A percentile compares a stretch with the other conserved stretches of the same genome.
These are phyloP conservation scores for Apogon hyalosoma DNA, from an alignment of 2,797 vertebrate species.

Conservation along the genomic window DNA sequence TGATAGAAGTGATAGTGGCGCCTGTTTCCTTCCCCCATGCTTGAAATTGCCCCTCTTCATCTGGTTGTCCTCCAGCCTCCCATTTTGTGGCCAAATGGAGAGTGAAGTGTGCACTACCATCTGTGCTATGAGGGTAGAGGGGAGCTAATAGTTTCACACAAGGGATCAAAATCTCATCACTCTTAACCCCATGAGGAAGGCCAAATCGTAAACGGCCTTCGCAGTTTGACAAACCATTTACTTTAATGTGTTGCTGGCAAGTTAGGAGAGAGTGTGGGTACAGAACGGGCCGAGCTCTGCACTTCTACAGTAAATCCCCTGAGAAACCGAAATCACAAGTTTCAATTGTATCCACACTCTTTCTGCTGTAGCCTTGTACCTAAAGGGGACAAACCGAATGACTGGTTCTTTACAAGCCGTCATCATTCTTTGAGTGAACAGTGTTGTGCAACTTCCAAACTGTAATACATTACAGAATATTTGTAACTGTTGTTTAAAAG, in stretches of 20 bases:
- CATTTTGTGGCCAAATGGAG: constrained; percentile 61
- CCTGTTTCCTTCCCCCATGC: constrained; percentile 24
- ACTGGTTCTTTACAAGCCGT: constrained; percentile 20
- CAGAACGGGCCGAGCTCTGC: constrained; percentile 10
- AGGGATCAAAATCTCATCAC: constrained; percentile 70
- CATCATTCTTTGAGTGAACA: constrained; percentile 4
- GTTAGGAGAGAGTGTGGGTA: constrained; percentile 34
- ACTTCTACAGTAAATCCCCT: constrained; percentile 18
- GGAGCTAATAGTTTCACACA: constrained; percentile 60
- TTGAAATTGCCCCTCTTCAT: constrained; percentile 40
- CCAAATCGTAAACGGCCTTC: constrained; percentile 43
- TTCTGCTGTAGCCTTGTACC: constrained; percentile 24
- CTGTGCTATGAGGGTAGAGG: constrained; percentile 55
- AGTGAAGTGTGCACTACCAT: constrained; percentile 63
- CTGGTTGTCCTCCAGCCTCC: constrained; percentile 44
- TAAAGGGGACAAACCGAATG: constrained; percentile 40
- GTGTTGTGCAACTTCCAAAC: too few species aligned
- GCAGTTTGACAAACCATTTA: constrained; percentile 50
- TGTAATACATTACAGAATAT: too few species aligned
- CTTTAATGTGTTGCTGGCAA: constrained; percentile 47
- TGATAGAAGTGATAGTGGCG: constrained; percentile 24
- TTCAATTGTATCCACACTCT: constrained; percentile 9
- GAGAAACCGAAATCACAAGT: constrained; percentile 19
- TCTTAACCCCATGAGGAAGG: constrained; percentile 58
- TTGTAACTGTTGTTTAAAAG: too few species aligned